Conservation (phyloP, 2,113 vertebrate genomes). For the Hemibagrus wyckioides region DNA sequence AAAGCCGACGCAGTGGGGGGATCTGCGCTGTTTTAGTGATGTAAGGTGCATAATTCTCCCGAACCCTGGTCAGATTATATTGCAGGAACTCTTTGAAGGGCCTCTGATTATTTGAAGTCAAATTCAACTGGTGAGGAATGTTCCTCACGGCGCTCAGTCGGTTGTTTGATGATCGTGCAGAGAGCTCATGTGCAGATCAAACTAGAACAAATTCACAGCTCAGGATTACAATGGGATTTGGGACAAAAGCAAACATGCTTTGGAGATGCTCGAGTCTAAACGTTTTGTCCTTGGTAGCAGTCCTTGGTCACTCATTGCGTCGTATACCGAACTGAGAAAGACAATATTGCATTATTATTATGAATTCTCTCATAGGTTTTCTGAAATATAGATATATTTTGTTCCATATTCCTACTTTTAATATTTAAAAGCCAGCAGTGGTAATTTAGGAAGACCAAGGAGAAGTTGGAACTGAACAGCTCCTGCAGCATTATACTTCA, state of each 20-base stretch:
- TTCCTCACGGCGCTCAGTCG: slow-evolving; percentile 44
- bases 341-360: slow-evolving; percentile 23
- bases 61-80: slow-evolving; percentile 41
- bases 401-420: background rate
- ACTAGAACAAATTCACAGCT: slow-evolving; percentile 38
- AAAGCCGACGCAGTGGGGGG: slow-evolving; percentile 39
- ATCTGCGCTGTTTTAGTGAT: slow-evolving; percentile 55
- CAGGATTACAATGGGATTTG: slow-evolving; percentile 30
- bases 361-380: background rate
- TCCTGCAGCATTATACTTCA: background rate
- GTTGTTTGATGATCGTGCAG: slow-evolving; percentile 50
- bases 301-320: slow-evolving; percentile 17
- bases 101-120: slow-evolving; percentile 57
- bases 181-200: slow-evolving; percentile 50
- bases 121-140: slow-evolving; percentile 61
- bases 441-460: too few relatives aligned
- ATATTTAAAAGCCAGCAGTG: background rate
- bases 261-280: slow-evolving; percentile 11
- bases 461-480: background rate
- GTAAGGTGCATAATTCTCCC: slow-evolving; percentile 42
- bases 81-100: slow-evolving; percentile 53
- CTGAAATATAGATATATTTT: background rate
- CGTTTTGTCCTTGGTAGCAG: slow-evolving; percentile 27
- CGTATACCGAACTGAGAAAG: slow-evolving; percentile 9
- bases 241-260: slow-evolving; percentile 50